A percentile compares a stretch with the other conserved stretches of the same genome.
Conservation (phyloP, 1,140 invertebrate genomes). For the Sipha flava region DNA sequence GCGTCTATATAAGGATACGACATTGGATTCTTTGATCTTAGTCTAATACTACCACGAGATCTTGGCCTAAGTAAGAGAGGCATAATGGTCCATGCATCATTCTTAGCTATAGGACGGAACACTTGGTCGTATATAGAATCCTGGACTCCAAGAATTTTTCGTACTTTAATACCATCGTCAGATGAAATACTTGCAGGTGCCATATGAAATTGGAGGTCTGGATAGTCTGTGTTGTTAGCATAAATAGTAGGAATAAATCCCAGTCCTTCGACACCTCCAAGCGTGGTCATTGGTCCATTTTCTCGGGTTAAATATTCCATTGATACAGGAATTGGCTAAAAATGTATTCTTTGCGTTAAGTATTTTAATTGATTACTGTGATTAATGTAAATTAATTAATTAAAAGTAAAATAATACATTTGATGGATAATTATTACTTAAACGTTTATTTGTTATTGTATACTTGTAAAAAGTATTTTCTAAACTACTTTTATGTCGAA, state of each 20-base stretch:
- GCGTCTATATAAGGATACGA: slow-evolving; percentile 78
- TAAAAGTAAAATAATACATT: too few species aligned
- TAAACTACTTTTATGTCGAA: too few species aligned
- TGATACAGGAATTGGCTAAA: slow-evolving; percentile 63
- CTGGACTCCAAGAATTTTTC: slow-evolving; percentile 71
- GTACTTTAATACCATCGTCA: slow-evolving; percentile 54
- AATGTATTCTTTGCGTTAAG: slow-evolving; percentile 37
- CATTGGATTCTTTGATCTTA: slow-evolving; percentile 70
- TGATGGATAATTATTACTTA: too few species aligned
- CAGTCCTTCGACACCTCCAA: slow-evolving; percentile 75
- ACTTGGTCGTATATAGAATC: slow-evolving; percentile 70
- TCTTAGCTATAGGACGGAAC: slow-evolving; percentile 63
- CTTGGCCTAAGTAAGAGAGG: slow-evolving; percentile 69
- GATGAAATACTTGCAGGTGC: slow-evolving; percentile 75
- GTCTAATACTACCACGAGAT: slow-evolving; percentile 61
- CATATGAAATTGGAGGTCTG: slow-evolving; percentile 81
- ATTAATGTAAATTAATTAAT: too few species aligned
- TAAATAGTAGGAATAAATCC: slow-evolving; percentile 76
- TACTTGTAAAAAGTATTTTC: too few species aligned
- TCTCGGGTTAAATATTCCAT: slow-evolving; percentile 69
- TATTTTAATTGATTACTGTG: not conserved
- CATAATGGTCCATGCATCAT: slow-evolving; percentile 75
- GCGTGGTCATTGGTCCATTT: slow-evolving; percentile 70
- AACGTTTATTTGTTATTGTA: too few species aligned
- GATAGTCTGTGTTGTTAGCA: slow-evolving; percentile 64